These are phyloP conservation scores for Coecobrya sp. DNA, from an alignment of 2,888 invertebrate species.

Conservation along the genomic window DNA sequence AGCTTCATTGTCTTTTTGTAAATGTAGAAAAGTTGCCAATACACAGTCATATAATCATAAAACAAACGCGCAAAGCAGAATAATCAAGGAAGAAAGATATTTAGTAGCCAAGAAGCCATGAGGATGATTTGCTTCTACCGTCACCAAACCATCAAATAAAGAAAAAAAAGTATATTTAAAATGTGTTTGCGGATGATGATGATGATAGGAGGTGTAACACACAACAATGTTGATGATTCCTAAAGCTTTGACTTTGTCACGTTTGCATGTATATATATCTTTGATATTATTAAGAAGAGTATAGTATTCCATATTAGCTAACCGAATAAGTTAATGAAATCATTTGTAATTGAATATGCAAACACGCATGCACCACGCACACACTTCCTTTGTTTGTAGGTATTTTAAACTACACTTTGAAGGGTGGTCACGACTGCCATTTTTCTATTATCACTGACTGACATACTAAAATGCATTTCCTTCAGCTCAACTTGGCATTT, in stretches of 20 bases:
- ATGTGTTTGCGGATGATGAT: neutral
- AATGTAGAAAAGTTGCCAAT: slow-evolving; percentile 39
- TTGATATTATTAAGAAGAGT: neutral
- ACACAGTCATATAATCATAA: neutral
- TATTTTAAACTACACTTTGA: slow-evolving; percentile 33
- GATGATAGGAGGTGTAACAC: neutral
- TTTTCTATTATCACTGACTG: slow-evolving; percentile 38
- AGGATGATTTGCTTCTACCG: neutral
- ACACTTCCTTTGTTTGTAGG: slow-evolving; percentile 29
- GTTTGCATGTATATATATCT: too few relatives aligned
- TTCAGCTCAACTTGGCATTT: slow-evolving; percentile 17
- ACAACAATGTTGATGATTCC: neutral
- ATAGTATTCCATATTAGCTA: neutral
- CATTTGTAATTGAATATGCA: slow-evolving; percentile 1
- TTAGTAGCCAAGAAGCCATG: neutral
- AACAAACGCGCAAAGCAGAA: neutral
- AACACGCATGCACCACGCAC: neutral
- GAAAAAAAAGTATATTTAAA: neutral
- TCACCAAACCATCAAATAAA: neutral
- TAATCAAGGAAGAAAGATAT: slow-evolving; percentile 1
- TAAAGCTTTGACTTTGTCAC: neutral
- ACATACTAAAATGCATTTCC: slow-evolving; percentile 55
- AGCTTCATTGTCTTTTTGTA: neutral
- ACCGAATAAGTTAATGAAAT: slow-evolving; percentile 39
- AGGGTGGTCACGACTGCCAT: slow-evolving; percentile 70